Base-by-base conservation (phyloP, 1,140 invertebrate species). In the Atta cephalotes region DNA sequence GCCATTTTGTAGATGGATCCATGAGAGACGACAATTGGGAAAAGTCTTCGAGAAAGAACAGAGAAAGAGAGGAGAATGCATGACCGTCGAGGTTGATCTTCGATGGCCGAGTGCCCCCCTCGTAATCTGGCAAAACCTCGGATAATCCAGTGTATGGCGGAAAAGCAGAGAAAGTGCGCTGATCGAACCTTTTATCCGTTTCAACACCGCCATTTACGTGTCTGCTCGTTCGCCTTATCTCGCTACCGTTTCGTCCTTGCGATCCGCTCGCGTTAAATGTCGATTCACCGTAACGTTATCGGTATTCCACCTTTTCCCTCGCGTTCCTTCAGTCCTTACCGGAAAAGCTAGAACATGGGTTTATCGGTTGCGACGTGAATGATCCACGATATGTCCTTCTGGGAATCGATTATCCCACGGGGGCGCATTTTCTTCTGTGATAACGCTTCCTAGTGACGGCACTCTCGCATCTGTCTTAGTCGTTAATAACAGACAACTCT, bases 111-210 rank as follows among this genome's bases (percentile, higher is more conserved):
- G 72, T 35, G 31, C 28, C 62, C 62, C 49, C 39, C 49, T 79
- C 77, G 89, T 91, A 90, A 90, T 90, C 89, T 89, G 25, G 70
- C 85, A 56, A 88, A 90, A 90, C 88, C 82, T 86, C 65, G 89
- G 87, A 90, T 90, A 90, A 90, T 90, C 89, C 89, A 82, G 89
- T 82, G 71, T 85, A 87, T 25, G 77, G 53, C 10, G 51, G 35
- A 25, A 71, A 65, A 87, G 68, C 56, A 76, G 31, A 35, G 51
- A 63, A 39, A 63, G 87, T n/a, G 65, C 70, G 81, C 63, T 87
- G 88, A 90, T 90, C 89, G 88, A 91, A 91, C 87, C 89, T 91
- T 91, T 91, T 91, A 91, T 90, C 89, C 89, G 86, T 80, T 87
- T 68, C 88, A 76, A 45, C 66, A 45, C 51, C 68, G 62, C 78